Base-by-base conservation (phyloP, 2,888 invertebrate genomes). In the Drosophila infuscata region DNA sequence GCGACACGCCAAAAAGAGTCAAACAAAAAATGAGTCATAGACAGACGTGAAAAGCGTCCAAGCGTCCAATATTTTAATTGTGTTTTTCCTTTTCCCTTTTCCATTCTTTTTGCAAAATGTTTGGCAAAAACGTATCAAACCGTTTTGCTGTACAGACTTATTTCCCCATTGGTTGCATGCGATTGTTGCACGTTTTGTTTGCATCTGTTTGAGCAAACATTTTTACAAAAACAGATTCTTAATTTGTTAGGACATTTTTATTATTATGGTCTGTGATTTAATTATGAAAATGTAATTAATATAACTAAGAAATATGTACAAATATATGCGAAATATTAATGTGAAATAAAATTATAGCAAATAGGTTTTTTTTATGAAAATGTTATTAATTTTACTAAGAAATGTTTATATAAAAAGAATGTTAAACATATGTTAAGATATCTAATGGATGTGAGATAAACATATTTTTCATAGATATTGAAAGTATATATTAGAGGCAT, bases 21-120 rank as follows among this genome's bases (percentile, higher is more conserved):
- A 60, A 41, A 58, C 36, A 73, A 72, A 82, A 66, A 72, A 71
- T 86, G 87, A 86, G 79, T 86, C 83, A 79, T 74, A 46, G 36
- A 70, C 67, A 67, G 51, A 58, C 68, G 52, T 71, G 61, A 48
- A 70, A 72, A 63, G 71, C 71, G 72, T 56, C 53, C 64, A 64
- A 70, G 61, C 71, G 75, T 63, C 60, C 63, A 60, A 59, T 54
- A 63, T 59, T 64, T 61, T 48, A 49, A 59, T 25, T 54, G 51
- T 64, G 32, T 54, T 72, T 67, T 72, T 41, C 32, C 46, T 58
- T 46, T 46, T 25, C 46, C 46, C 46, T 8, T 46, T 46, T 46
- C 15, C 25, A 46, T 25, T 25, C 15, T 15, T 46, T 68, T 48
- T 48, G 56, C 25, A n/a, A 48, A 54, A 52, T 46, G 46, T 71